Conservation (phyloP, 2,113 vertebrate species). For the Lagopus muta region DNA sequence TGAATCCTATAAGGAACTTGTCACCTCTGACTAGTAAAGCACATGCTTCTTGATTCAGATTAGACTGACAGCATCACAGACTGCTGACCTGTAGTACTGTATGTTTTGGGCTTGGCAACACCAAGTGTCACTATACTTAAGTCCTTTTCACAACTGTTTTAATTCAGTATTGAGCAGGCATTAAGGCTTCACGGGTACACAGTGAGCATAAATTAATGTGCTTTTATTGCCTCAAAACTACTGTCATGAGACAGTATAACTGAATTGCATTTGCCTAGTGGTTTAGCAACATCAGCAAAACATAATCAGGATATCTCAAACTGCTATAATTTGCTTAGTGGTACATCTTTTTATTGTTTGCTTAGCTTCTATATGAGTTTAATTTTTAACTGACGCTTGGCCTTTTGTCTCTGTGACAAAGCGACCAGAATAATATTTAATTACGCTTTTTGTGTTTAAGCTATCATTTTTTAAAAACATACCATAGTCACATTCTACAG, state of each 20-base stretch:
- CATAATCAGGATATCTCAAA: neutral
- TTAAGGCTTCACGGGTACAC: neutral
- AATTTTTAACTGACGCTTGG: conserved; percentile 29
- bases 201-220: neutral
- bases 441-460: neutral
- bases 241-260: neutral
- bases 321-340: conserved; percentile 11
- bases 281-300: neutral
- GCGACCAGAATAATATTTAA: conserved; percentile 18
- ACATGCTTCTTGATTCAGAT: no score
- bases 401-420: conserved; percentile 29
- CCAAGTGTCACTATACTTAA: neutral
- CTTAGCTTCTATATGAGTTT: conserved; percentile 13
- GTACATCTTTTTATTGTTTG: conserved; percentile 8
- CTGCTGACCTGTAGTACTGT: neutral
- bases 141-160: neutral
- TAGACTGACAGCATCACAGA: neutral
- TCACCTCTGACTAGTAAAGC: neutral
- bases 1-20: neutral
- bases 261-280: neutral
- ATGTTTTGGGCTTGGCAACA: neutral
- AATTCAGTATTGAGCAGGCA: neutral
- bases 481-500: neutral
- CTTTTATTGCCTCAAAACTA: neutral
- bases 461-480: conserved; percentile 14